Base-by-base conservation (phyloP, 2,888 invertebrate genomes). In the Molorchus minor region DNA sequence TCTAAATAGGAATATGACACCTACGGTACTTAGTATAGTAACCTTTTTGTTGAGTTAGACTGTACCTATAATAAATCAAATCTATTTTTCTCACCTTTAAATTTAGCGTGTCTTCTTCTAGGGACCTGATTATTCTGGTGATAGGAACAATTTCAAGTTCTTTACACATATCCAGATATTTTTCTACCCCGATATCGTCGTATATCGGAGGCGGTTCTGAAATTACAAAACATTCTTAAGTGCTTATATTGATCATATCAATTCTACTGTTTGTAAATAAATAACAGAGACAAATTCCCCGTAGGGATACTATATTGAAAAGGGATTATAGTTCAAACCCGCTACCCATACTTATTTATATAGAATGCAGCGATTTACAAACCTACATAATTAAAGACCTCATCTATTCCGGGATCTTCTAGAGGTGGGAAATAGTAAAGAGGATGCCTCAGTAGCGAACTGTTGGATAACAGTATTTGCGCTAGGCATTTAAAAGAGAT, bases 391-490 rank as follows among this genome's bases (percentile, higher is more conserved):
- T 75, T 68, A 54, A 79, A 76, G 3, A 77, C 78, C n/a, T 73
- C 72, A 41, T 79, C 77, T 33, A 81, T 74, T 43, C 80, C 81
- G 10, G 81, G 81, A 71, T 82, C 79, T 46, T 71, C 69, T 3
- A 79, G 47, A 10, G 75, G 75, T 2, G 81, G 80, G 69, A 81
- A 80, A 45, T 72, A 79, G 57, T 85, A 85, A 19, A 84, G 78
- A 72, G 72, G 83, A 81, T 67, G 77, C 75, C 68, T 81, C 78
- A 78, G 77, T 73, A 65, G 78, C 75, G 76, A 84, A 82, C 81
- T 84, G 79, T 71, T 82, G 73, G 75, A 84, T 68, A 80, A 63
- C 3, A 75, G 43, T 35, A 76, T 55, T 67, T 81, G 79, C n/a
- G 74, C 74, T 13, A 81, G 64, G 64, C 80, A 81, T 65, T 69